Conservation (phyloP, 2,797 vertebrate species). For the Myioborus miniatus region DNA sequence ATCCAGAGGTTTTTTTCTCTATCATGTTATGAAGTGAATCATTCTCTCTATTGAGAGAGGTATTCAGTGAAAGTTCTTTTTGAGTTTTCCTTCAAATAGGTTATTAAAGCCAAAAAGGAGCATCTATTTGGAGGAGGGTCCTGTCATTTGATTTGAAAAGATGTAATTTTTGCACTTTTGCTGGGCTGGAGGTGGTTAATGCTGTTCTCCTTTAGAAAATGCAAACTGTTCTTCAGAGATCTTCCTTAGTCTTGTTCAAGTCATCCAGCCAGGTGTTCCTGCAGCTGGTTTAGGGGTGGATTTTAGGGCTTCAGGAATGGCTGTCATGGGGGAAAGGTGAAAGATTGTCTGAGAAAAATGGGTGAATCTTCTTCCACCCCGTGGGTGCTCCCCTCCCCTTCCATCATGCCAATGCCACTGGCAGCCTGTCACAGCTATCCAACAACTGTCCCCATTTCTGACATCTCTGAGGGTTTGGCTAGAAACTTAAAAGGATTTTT, state of each 20-base stretch:
- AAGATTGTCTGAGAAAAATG: neutral
- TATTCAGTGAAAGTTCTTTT: neutral
- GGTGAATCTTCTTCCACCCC: neutral
- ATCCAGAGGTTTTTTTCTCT: neutral
- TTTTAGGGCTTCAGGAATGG: neutral
- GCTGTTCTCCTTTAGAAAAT: neutral
- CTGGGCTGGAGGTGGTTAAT: neutral
- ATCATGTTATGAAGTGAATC: fast-evolving
- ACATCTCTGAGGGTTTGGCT: neutral
- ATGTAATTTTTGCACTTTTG: neutral
- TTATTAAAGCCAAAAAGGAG: neutral
- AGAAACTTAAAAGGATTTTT: neutral
- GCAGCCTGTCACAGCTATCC: neutral
- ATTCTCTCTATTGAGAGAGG: neutral
- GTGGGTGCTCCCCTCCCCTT: neutral
- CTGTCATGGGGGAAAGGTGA: neutral
- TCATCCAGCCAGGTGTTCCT: neutral
- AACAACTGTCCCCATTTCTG: neutral
- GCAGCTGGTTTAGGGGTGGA: neutral
- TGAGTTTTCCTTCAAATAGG: neutral
- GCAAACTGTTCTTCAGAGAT: neutral
- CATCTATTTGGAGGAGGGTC: neutral
- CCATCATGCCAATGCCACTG: neutral
- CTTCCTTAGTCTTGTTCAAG: neutral
- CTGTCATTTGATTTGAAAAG: neutral